Conservation (phyloP, 2,113 vertebrate species). For the Serinus canaria region DNA sequence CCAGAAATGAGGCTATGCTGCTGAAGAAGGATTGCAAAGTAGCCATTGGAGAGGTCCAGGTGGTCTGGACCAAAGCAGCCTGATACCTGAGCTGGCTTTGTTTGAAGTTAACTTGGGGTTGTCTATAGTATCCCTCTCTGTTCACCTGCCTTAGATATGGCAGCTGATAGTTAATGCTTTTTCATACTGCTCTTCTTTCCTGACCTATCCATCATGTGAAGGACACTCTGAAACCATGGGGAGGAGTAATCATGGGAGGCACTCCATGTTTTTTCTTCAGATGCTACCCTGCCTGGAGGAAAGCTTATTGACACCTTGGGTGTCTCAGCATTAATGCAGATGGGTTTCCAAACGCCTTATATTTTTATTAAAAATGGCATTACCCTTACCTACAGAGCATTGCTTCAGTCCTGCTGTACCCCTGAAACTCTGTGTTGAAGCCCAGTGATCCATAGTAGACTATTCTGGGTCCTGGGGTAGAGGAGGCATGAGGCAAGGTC, state of each 20-base stretch:
- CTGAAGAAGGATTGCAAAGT: background rate
- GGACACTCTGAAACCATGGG: background rate
- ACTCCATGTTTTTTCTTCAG: background rate
- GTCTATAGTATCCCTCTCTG: background rate
- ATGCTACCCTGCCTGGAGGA: background rate
- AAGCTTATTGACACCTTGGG: background rate
- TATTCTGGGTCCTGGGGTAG: background rate
- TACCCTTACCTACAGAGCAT: background rate
- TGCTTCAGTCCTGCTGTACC: background rate
- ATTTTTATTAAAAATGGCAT: background rate
- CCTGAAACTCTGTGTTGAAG: background rate
- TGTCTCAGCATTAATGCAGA: background rate
- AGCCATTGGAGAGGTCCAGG: background rate
- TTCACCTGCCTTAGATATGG: background rate
- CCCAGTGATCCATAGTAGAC: accelerated
- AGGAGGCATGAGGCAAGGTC: background rate
- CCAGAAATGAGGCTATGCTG: background rate
- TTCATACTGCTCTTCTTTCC: background rate
- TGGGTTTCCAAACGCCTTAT: background rate
- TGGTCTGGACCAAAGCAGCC: accelerated
- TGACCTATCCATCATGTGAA: background rate
- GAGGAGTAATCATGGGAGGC: background rate
- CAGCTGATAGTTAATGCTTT: background rate
- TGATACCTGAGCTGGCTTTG: background rate
- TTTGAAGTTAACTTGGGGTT: background rate